Conservation (phyloP, 2,888 invertebrate species). For the Spisula subtruncata region DNA sequence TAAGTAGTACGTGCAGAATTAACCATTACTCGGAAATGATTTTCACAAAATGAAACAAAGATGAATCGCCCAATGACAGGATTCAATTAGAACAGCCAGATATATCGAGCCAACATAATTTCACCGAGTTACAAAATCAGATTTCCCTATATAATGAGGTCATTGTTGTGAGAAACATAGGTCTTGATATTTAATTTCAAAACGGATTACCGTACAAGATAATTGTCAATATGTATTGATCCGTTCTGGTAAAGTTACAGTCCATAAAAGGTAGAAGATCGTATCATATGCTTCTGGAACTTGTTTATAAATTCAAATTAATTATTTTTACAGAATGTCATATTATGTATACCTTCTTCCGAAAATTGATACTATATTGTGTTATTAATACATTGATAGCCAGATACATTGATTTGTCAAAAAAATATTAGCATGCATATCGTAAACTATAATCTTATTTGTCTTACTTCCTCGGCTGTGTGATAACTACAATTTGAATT, state of each 20-base stretch:
- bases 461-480: too few relatives aligned
- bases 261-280: background rate
- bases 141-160: background rate
- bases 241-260: background rate
- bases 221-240: background rate
- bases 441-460: too few relatives aligned
- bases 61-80: background rate
- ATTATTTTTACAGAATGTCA: too few relatives aligned
- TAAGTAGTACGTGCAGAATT: too few relatives aligned
- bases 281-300: too few relatives aligned
- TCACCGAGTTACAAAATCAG: slow-evolving; percentile 1
- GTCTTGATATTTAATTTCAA: slow-evolving; percentile 4
- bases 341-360: too few relatives aligned
- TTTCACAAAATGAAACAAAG: background rate
- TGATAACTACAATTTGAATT: too few relatives aligned
- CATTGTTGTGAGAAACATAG: background rate
- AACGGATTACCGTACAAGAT: slow-evolving; percentile 13
- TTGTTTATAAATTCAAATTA: too few relatives aligned
- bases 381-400: too few relatives aligned
- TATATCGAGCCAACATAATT: background rate
- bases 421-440: too few relatives aligned
- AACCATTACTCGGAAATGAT: background rate
- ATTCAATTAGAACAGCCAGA: background rate
- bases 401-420: too few relatives aligned
- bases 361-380: too few relatives aligned